phyloP scores from a whole-genome alignment of 2,888 invertebrate genomes.

The Strigamia transsilvanica region DNA sequence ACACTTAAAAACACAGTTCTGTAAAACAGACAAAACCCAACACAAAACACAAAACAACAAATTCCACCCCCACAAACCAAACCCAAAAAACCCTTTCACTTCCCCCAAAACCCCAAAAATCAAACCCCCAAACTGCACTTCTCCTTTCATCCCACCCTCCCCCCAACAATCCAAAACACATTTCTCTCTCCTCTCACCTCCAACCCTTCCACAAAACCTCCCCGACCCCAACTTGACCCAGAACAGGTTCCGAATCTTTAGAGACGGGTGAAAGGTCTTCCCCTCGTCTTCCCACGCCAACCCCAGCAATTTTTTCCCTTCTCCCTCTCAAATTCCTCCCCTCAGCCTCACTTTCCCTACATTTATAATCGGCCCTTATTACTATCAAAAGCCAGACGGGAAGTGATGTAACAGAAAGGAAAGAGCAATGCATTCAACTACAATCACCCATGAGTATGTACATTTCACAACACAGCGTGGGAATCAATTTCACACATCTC shows the following conservation, averaged over 20 bases:
- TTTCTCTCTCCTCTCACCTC: background rate
- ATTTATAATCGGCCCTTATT: slow-evolving; percentile 12
- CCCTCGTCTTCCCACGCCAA: slow-evolving; percentile 32
- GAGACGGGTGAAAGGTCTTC: slow-evolving; percentile 35
- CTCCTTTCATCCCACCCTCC: background rate
- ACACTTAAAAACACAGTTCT: too few species aligned
- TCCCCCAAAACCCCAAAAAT: too few species aligned
- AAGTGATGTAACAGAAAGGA: slow-evolving; percentile 31
- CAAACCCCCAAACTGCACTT: background rate
- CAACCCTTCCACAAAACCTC: slow-evolving; percentile 24
- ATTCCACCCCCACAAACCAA: too few species aligned
- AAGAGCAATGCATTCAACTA: slow-evolving; percentile 12
- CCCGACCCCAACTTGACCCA: slow-evolving; percentile 9
- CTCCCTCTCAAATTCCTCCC: slow-evolving; percentile 9
- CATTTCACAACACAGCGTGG: slow-evolving; percentile 30
- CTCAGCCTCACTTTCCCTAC: slow-evolving; percentile 1
- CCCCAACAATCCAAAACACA: background rate
- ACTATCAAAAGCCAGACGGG: slow-evolving; percentile 1
- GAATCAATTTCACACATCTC: background rate
- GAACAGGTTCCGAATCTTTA: slow-evolving; percentile 20
- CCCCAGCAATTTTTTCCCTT: slow-evolving; percentile 24
- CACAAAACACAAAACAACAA: too few species aligned
- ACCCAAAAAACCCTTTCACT: too few species aligned
- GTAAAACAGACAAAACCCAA: too few species aligned
- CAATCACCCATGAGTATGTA: background rate